Percentiles rank a stretch among this genome's conserved stretches.
Conservation (phyloP, 2,888 invertebrate species). For the Nemapogon koenigi region DNA sequence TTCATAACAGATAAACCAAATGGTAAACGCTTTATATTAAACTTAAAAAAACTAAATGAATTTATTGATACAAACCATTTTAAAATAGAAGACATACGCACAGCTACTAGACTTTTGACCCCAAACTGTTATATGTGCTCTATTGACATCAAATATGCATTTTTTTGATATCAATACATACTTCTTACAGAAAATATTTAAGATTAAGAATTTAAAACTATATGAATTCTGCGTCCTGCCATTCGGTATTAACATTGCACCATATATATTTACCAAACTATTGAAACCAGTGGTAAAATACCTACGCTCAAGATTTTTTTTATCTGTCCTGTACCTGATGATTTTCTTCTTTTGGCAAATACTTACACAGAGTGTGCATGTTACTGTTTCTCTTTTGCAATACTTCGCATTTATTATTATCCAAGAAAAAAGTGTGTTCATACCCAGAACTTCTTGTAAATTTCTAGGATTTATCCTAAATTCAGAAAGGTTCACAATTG, state of each 20-base stretch:
- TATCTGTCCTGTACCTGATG: not conserved
- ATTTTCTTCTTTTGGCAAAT: not conserved
- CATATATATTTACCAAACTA: not conserved
- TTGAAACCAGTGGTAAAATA: not conserved
- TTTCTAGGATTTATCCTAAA: not conserved
- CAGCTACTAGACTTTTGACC: not conserved
- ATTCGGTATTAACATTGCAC: not conserved
- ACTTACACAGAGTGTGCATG: not conserved
- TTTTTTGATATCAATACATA: not conserved
- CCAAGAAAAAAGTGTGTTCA: not conserved
- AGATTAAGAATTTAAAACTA: not conserved
- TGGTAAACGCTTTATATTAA: constrained; percentile 4
- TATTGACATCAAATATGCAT: constrained; percentile 3
- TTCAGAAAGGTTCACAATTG: not conserved
- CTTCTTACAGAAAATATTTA: constrained; percentile 1
- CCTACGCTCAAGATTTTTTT: not conserved
- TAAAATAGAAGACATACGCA: constrained; percentile 6
- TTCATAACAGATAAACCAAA: constrained; percentile 3
- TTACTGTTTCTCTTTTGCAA: not conserved
- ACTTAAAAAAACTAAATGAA: constrained; percentile 3
- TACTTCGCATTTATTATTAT: not conserved
- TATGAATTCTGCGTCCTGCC: constrained; percentile 1
- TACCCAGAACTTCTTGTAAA: not conserved
- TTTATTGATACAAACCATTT: constrained; percentile 1
- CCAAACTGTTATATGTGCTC: constrained; percentile 1